Evolutionary conservation across 2,113 vertebrate genomes (phyloP), one percentile per base, ranked within the genome.

Genomic region (Scartelaos histophorus): DNA sequence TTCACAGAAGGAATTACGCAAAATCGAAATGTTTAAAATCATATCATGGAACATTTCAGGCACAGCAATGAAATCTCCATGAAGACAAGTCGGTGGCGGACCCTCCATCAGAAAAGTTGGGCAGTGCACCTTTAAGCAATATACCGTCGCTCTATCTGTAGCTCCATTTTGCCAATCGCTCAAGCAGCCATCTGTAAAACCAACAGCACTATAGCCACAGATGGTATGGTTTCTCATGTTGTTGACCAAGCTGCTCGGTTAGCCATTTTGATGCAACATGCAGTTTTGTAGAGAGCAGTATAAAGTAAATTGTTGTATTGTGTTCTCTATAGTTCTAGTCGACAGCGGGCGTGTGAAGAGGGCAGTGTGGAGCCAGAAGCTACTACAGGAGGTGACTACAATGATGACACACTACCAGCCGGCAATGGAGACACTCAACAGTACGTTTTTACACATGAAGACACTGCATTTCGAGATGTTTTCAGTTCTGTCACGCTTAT

Each of bases 321-420:
- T 68, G 25, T 3, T 62, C 81, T 58, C 84, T 93, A 88, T 13
- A 38, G 64, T 29, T 38, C 64, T 7, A 72, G 72, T 47, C 49
- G 43, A 12, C 88, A 86, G 56, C 86, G 78, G 61, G 54, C 76
- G 60, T 90, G 88, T 85, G 88, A 92, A 76, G 88, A 92, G 67
- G 86, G 85, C 49, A 72, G 81, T 74, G 90, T 87, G 66, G 89
- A 90, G 79, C 78, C 89, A 65, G 85, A 93, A 64, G 80, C 82
- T 25, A 71, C 86, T 22, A 90, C 83, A 25, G 83, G 82, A 79
- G 84, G 79, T 0, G 83, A 90, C 79, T 86, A 86, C 78, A 83
- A 71, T 65, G 87, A 90, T 5, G 85, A 90, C 70, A 89, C 85
- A n/a, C 81, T 88, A 21, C 84, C 89, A 69, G 82, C 76, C 22